phyloP scores from a whole-genome alignment of 2,113 vertebrate species.

The Carassius carassius region DNA sequence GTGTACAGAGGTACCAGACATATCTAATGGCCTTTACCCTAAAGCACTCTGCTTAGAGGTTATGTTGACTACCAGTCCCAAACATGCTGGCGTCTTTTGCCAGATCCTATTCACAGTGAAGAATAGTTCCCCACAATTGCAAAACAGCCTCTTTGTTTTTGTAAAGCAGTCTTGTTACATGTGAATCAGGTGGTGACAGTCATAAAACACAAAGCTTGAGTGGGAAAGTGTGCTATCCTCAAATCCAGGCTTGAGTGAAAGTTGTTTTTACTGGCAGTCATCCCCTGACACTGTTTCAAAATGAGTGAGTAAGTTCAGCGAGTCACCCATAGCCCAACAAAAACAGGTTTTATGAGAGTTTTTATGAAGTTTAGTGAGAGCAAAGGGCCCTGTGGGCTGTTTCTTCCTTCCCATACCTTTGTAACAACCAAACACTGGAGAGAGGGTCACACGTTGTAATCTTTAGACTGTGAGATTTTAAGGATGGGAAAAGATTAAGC shows the following conservation, averaged over 20 bases:
- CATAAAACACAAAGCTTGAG: neutral
- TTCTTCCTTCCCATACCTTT: neutral
- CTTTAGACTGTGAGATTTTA: neutral
- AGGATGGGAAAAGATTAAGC: neutral
- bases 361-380: constrained; percentile 19
- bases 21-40: constrained; percentile 39
- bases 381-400: neutral
- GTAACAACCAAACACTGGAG: neutral
- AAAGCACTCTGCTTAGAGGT: constrained; percentile 38
- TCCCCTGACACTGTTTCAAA: constrained; percentile 2
- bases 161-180: neutral
- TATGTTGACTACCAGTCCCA: constrained; percentile 20
- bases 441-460: neutral
- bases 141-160: constrained; percentile 44
- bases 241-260: constrained; percentile 36
- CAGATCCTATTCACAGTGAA: constrained; percentile 29
- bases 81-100: constrained; percentile 30
- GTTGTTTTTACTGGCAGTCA: constrained; percentile 32
- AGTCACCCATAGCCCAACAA: neutral
- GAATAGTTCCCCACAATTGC: constrained; percentile 40
- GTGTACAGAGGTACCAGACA: constrained; percentile 31
- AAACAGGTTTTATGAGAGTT: constrained; percentile 17
- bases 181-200: neutral
- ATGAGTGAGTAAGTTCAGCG: constrained; percentile 27
- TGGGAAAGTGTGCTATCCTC: neutral